Conservation (phyloP, 2,113 vertebrate genomes). For the Enhydra lutris region DNA sequence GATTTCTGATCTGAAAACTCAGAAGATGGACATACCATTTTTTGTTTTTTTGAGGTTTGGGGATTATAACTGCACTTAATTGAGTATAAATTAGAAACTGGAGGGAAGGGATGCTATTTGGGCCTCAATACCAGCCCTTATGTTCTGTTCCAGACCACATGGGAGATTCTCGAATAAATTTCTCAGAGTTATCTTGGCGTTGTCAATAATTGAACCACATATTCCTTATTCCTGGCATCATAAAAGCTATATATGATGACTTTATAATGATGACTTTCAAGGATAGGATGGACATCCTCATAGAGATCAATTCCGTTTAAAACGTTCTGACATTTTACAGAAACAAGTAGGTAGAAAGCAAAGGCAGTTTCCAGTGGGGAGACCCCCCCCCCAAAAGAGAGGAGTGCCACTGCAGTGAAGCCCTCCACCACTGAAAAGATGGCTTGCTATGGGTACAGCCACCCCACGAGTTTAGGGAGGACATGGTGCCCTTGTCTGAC, state of each 20-base stretch:
- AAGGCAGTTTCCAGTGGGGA: not conserved
- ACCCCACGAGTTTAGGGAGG: not conserved
- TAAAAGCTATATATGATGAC: not conserved
- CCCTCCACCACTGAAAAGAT: not conserved
- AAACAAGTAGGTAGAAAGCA: not conserved
- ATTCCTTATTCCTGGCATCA: conserved; percentile 55
- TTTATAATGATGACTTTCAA: conserved; percentile 30
- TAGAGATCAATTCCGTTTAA: conserved; percentile 29
- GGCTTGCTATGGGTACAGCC: not conserved
- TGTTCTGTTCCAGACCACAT: conserved; percentile 40
- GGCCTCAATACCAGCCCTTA: not conserved
- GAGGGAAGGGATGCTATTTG: conserved; percentile 18
- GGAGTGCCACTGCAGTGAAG: not conserved
- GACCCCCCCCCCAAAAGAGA: not conserved
- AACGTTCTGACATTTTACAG: not conserved
- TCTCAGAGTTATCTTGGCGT: conserved; percentile 18
- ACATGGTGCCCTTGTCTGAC: not conserved
- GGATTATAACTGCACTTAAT: conserved; percentile 55
- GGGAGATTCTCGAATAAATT: conserved; percentile 41
- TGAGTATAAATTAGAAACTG: conserved; percentile 45
- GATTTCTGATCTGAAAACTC: conserved; percentile 47
- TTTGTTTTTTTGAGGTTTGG: conserved; percentile 30
- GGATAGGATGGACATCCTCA: not conserved
- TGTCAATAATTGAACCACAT: conserved; percentile 33
- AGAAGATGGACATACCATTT: conserved; percentile 32